A percentile compares a stretch with the other conserved stretches of the same genome.
These are phyloP conservation scores for Dusona sp. DNA, from an alignment of 2,888 invertebrate genomes.

Conservation along the genomic window DNA sequence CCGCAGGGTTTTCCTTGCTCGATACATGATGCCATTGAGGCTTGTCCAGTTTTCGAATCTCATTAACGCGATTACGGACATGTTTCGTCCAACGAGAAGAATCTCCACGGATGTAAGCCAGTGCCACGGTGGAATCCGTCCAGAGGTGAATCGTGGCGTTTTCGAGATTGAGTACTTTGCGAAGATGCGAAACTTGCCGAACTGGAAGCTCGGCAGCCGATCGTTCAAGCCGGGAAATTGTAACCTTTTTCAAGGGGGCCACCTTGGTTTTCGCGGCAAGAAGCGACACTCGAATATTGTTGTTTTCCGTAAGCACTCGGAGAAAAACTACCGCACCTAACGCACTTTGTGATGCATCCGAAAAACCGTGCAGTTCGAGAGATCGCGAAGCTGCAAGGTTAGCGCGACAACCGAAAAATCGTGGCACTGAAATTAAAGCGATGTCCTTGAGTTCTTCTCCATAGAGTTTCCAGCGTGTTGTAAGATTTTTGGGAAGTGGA, in stretches of 20 bases:
- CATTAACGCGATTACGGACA: conserved; percentile 72
- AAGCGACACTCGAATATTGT: conserved; percentile 6
- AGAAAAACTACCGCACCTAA: conserved; percentile 13
- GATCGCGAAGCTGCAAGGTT: background rate
- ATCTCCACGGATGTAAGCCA: conserved; percentile 61
- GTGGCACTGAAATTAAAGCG: conserved; percentile 5
- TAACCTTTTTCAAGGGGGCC: conserved; percentile 61
- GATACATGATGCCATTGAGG: conserved; percentile 72
- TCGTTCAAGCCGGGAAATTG: conserved; percentile 63
- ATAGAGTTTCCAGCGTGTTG: conserved; percentile 25
- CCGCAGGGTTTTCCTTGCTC: conserved; percentile 60
- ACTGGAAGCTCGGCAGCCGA: conserved; percentile 48
- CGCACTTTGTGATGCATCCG: conserved; percentile 45
- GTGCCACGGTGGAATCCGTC: conserved; percentile 58
- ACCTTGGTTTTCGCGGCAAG: conserved; percentile 62
- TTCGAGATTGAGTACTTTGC: conserved; percentile 10
- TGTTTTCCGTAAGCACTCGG: background rate
- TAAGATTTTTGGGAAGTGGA: conserved; percentile 38
- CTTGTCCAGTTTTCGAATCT: conserved; percentile 65
- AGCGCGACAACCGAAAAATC: background rate
- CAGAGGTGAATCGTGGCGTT: conserved; percentile 46
- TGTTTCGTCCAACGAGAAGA: conserved; percentile 71
- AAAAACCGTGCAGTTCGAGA: conserved; percentile 55
- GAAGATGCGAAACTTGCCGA: conserved; percentile 28
- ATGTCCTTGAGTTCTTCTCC: background rate